Evolutionary conservation across 2,888 invertebrate genomes (phyloP), one percentile per base, ranked within the genome.

Genomic region (Megamerina dolium): DNA sequence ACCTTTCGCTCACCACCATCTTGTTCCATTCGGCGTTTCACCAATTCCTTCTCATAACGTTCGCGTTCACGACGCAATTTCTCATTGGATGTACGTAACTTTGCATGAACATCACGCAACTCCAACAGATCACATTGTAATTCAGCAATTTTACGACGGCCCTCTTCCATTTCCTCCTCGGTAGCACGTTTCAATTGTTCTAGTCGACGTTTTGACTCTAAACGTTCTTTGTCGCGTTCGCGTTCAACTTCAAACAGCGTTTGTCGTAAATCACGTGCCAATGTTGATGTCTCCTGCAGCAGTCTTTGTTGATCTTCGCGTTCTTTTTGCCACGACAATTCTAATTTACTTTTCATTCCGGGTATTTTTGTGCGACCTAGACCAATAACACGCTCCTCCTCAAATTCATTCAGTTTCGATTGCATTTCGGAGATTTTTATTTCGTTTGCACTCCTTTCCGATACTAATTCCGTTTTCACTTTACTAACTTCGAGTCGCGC

Each of bases 311-410:
- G 90, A 59, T 93, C 92, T 66, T 91, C 90, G 17, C 93, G 77
- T 69, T 93, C 93, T 65, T 91, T 93, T 61, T 91, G 91, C 93
- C 93, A 93, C 0, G 91, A 89, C 13, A 93, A 74, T 66, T 93
- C 92, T 78, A 93, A 82, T 40, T 87, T 81, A 2, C 92, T 88
- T 59, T 87, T 84, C 55, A 88, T 74, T 4, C 91, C 92, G 1
- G 88, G 86, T 50, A 90, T 84, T 61, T 90, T 85, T 2, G 88
- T 85, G 48, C 92, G 76, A 1, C 92, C 91, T 19, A 86, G 85
- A 13, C 83, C 82, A 20, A 93, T 74, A 40, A 91, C 77, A 32
- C 88, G 79, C 51, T 91, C 91, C 70, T 93, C 93, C 70, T 93
- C 92, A 59, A 90, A 78, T 81, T 70, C 70, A 47, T 72, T 70